phyloP scores from a whole-genome alignment of 1,140 invertebrate genomes.

The Drosophila albomicans region DNA sequence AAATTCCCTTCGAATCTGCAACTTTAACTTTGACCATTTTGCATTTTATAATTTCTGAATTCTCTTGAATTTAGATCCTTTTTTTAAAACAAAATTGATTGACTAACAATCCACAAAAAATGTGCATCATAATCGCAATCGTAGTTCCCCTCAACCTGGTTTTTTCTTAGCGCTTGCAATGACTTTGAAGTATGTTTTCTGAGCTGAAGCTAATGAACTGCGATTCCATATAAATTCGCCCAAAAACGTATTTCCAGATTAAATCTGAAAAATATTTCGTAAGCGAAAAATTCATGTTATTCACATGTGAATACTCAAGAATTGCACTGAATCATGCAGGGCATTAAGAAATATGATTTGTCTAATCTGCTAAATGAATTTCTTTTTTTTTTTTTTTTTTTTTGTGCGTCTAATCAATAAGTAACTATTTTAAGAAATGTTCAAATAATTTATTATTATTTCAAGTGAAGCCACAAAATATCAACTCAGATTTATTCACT shows the following conservation, averaged over 20 bases:
- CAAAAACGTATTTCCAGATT: background rate
- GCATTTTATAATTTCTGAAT: too few relatives aligned
- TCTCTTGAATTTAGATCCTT: too few relatives aligned
- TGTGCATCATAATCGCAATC: too few relatives aligned
- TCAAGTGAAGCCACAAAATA: background rate
- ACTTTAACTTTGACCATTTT: too few relatives aligned
- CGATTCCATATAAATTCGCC: background rate
- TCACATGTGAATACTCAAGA: background rate
- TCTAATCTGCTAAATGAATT: conserved; percentile 11
- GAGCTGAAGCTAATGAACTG: background rate
- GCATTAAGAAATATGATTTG: conserved; percentile 15
- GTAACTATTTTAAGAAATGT: conserved; percentile 16
- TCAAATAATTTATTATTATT: conserved; percentile 11
- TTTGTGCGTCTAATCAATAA: background rate
- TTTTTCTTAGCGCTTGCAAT: too few relatives aligned
- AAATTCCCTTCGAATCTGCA: too few relatives aligned
- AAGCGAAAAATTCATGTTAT: background rate
- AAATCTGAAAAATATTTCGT: conserved; percentile 2
- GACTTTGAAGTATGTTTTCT: background rate
- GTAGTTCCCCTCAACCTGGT: too few relatives aligned
- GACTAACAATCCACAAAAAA: too few relatives aligned
- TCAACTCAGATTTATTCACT: conserved; percentile 14
- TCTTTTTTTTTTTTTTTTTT: too few relatives aligned
- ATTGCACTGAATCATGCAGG: conserved; percentile 11
- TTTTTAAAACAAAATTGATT: too few relatives aligned